A percentile compares a stretch with the other conserved stretches of the same genome.
Evolutionary conservation across 2,888 invertebrate genomes (phyloP).

Genomic region (Bimastos eiseni): DNA sequence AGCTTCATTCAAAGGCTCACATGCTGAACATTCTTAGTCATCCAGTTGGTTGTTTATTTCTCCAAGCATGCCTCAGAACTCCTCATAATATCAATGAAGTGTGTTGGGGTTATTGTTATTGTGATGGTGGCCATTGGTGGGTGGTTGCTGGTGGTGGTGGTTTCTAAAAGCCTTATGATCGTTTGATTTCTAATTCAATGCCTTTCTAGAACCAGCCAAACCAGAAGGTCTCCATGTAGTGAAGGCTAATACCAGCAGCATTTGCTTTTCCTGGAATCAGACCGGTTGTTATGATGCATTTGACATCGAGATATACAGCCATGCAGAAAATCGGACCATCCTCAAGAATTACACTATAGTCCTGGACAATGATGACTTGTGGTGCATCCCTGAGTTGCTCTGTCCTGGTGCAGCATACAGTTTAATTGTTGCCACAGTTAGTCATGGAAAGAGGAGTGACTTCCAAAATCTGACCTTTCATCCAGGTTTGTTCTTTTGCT

Average conservation of each 20-base stretch:
- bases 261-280: constrained; percentile 25
- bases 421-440: not conserved
- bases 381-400: not conserved
- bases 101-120: too few relatives aligned
- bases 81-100: too few relatives aligned
- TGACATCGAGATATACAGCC: not conserved
- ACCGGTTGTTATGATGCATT: constrained; percentile 16
- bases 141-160: too few relatives aligned
- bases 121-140: too few relatives aligned
- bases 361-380: not conserved
- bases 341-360: too few relatives aligned
- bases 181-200: not conserved
- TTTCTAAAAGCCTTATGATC: not conserved
- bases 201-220: not conserved
- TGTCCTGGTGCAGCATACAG: not conserved
- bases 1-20: too few relatives aligned
- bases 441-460: not conserved
- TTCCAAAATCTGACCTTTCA: not conserved
- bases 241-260: not conserved
- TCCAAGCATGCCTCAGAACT: too few relatives aligned
- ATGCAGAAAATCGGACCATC: not conserved
- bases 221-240: not conserved
- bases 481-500: not conserved
- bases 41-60: too few relatives aligned
- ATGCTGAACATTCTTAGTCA: too few relatives aligned